A percentile compares a stretch with the other conserved stretches of the same genome.
Conservation (phyloP, 2,113 vertebrate species). For the Ammodytes dubius region DNA sequence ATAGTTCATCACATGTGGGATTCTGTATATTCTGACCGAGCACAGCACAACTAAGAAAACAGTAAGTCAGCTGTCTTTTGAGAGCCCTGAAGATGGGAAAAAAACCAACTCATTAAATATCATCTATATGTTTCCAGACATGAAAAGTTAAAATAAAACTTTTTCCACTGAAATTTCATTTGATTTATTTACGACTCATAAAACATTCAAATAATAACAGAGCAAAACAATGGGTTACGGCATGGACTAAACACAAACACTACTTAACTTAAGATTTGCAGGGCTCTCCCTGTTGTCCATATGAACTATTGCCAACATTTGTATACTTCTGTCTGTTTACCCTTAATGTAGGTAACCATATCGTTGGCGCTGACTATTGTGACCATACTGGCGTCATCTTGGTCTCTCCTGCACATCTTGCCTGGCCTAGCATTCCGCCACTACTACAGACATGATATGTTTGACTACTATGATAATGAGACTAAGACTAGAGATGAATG, state of each 20-base stretch:
- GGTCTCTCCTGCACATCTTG: background rate
- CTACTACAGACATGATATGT: accelerated
- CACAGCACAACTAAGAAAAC: conserved; percentile 79
- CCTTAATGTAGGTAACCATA: conserved; percentile 73
- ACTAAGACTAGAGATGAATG: background rate
- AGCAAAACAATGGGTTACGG: too few species aligned
- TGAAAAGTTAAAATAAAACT: too few species aligned
- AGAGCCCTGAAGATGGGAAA: too few species aligned
- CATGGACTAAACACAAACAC: too few species aligned
- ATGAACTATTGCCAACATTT: background rate
- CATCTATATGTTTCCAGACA: too few species aligned
- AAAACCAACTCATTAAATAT: too few species aligned
- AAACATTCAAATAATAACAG: too few species aligned
- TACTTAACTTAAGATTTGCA: background rate
- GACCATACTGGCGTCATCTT: conserved; percentile 34
- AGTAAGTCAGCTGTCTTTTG: conserved; percentile 57
- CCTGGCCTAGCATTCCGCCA: accelerated
- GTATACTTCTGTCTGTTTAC: background rate
- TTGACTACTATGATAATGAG: accelerated
- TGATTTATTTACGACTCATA: too few species aligned
- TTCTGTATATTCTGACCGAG: conserved; percentile 78
- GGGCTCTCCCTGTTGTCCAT: background rate
- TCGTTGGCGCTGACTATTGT: conserved; percentile 78
- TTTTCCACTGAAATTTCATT: too few species aligned
- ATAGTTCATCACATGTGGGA: conserved; percentile 76